These are phyloP conservation scores for Plectropomus leopardus DNA, from an alignment of 2,113 vertebrate genomes.

Conservation along the genomic window DNA sequence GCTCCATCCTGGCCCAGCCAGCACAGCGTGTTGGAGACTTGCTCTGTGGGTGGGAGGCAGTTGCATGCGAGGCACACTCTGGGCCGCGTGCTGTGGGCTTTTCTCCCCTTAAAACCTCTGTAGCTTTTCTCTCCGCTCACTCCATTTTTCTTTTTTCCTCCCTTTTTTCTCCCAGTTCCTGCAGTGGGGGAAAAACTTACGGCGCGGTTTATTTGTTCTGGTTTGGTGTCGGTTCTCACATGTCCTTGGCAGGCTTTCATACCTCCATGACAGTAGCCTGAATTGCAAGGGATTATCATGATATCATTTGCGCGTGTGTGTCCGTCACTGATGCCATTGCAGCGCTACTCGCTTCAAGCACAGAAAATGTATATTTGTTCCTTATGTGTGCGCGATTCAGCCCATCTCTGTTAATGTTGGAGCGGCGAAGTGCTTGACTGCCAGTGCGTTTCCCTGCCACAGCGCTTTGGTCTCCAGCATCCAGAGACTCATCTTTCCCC, in stretches of 20 bases:
- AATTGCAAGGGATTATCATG: slow-evolving; percentile 71
- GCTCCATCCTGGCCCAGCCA: slow-evolving; percentile 34
- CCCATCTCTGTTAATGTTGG: slow-evolving; percentile 52
- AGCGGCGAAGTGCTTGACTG: slow-evolving; percentile 51
- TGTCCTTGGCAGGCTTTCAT: slow-evolving; percentile 76
- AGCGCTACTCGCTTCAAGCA: slow-evolving; percentile 20
- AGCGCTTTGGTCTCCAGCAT: slow-evolving; percentile 48
- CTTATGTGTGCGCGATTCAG: slow-evolving; percentile 31
- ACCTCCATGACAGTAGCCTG: slow-evolving; percentile 79
- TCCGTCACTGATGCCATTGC: slow-evolving; percentile 36
- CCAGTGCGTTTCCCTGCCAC: slow-evolving; percentile 59
- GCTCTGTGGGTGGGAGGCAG: slow-evolving; percentile 78
- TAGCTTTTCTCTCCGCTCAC: slow-evolving; percentile 58
- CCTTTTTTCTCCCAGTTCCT: slow-evolving; percentile 53
- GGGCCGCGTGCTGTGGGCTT: slow-evolving; percentile 70
- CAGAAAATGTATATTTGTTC: slow-evolving; percentile 31
- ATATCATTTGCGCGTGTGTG: slow-evolving; percentile 46
- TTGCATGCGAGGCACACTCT: slow-evolving; percentile 79
- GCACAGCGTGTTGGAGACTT: slow-evolving; percentile 57
- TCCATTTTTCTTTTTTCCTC: slow-evolving; percentile 61
- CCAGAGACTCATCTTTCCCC: slow-evolving; percentile 60
- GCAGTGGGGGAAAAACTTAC: slow-evolving; percentile 76
- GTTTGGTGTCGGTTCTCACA: slow-evolving; percentile 80
- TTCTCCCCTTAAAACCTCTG: slow-evolving; percentile 67
- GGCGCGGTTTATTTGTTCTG: slow-evolving; percentile 82